Evolutionary conservation across 1,140 invertebrate genomes (phyloP), one percentile per base, ranked within the genome.

Genomic region (Scaptomyza pallida): DNA sequence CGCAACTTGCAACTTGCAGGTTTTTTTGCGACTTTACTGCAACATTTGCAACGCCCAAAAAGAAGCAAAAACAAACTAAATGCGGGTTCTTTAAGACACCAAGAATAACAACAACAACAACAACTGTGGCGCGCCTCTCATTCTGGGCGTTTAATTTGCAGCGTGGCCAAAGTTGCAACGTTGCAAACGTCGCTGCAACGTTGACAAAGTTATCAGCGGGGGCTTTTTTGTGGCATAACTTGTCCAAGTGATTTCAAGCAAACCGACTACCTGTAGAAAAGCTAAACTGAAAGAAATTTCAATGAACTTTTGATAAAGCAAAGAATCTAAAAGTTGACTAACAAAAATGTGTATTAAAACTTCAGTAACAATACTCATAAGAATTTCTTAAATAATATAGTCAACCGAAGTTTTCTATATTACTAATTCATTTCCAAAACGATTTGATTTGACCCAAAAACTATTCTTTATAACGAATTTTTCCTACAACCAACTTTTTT

Each of bases 191-290:
- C n/a, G 26, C 9, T 30, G 26, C 26, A 30, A 30, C 26, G 78
- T 81, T 78, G 78, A 77, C 78, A 82, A 82, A 72, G 59, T 74
- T 76, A 57, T 78, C 59, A 52, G 63, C 65, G 60, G 41, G 30
- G 6, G 35, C 68, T 64, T 37, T n/a, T 56, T 37, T 57, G 62
- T 56, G 33, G 48, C 56, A 45, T 62, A 67, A 72, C 61, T 72
- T 67, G 73, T 73, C 45, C 40, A 52, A 40, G 64, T 64, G 26
- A 30, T 61, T 52, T 56, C n/a, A 3, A n/a, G 15, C n/a, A n/a
- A n/a, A n/a, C n/a, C n/a, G n/a, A n/a, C 33, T 21, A 56, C 41
- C 41, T 61, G 56, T 12, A 5, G 1, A 30, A 30, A 21, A 19
- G n/a, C n/a, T 64, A 51, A 35, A 71, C 68, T 64, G 44, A 26